Conservation (phyloP, 53 echinoderm and acorn worm genomes). For the Echinarachnius parma region DNA sequence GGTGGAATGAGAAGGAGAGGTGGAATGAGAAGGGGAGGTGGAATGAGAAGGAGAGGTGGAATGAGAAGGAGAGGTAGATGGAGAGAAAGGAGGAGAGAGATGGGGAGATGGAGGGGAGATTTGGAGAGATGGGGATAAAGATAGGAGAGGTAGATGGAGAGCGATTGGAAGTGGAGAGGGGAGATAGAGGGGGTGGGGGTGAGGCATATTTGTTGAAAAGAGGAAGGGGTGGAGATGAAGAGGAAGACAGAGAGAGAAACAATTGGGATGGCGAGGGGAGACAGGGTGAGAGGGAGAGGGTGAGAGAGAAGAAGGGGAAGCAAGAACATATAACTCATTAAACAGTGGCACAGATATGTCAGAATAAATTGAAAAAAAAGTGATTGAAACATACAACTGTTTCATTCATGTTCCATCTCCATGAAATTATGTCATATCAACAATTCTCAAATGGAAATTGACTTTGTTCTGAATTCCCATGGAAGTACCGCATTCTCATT, state of each 20-base stretch:
- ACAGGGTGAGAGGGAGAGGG: not conserved
- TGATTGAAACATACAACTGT: no score
- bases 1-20: not conserved
- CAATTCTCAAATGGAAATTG: no score
- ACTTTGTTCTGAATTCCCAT: no score
- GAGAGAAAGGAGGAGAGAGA: not conserved
- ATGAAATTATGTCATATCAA: no score
- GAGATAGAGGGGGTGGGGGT: not conserved
- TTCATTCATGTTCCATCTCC: no score
- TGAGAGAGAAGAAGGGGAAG: not conserved
- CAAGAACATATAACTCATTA: no score
- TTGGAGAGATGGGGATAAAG: not conserved
- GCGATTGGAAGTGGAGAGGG: not conserved
- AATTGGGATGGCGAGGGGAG: not conserved
- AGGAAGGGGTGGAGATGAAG: not conserved
- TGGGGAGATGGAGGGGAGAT: slow-evolving; percentile 3
- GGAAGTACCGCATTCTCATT: no score
- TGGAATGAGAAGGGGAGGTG: slow-evolving; percentile 13
- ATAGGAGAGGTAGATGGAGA: not conserved
- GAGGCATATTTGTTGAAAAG: no score
- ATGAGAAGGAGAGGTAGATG: not conserved
- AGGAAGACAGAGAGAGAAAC: no score
- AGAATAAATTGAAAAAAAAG: no score
- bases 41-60: not conserved
- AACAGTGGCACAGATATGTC: no score